Percentiles rank a stretch among this genome's conserved stretches.
These are phyloP conservation scores for Irena cyanogastra DNA, from an alignment of 2,113 vertebrate genomes.

Conservation along the genomic window DNA sequence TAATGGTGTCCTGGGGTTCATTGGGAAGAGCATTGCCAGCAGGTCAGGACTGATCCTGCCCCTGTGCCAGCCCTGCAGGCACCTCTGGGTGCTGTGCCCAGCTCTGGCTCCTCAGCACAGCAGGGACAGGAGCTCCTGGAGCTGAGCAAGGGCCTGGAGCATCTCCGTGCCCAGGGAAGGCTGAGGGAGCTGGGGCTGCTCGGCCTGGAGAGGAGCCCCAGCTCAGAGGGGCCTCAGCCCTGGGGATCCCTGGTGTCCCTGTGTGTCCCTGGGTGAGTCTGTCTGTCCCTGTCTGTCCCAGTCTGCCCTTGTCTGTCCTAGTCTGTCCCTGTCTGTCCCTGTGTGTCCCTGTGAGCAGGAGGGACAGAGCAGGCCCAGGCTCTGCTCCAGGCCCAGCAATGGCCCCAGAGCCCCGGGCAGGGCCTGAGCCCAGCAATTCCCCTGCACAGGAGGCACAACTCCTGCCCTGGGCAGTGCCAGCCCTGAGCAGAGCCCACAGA, in stretches of 20 bases:
- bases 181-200: not conserved
- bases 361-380: not conserved
- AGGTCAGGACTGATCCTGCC: not conserved
- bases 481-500: not conserved
- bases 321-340: not conserved
- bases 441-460: not conserved
- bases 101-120: not conserved
- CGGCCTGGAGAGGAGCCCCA: not conserved
- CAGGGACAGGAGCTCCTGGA: not conserved
- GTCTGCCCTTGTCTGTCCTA: not conserved
- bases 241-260: not conserved
- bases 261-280: not conserved
- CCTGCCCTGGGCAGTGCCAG: not conserved
- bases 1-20: not conserved
- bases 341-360: not conserved
- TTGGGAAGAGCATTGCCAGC: fast-evolving
- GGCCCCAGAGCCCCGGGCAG: not conserved
- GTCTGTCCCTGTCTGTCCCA: not conserved
- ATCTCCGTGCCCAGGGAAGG: not conserved
- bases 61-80: not conserved
- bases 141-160: not conserved
- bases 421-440: not conserved
- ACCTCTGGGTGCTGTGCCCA: not conserved
- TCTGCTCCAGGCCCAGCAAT: not conserved
- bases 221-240: not conserved